Evolutionary conservation across 2,113 vertebrate genomes (phyloP).

Genomic region (Pimephales promelas): DNA sequence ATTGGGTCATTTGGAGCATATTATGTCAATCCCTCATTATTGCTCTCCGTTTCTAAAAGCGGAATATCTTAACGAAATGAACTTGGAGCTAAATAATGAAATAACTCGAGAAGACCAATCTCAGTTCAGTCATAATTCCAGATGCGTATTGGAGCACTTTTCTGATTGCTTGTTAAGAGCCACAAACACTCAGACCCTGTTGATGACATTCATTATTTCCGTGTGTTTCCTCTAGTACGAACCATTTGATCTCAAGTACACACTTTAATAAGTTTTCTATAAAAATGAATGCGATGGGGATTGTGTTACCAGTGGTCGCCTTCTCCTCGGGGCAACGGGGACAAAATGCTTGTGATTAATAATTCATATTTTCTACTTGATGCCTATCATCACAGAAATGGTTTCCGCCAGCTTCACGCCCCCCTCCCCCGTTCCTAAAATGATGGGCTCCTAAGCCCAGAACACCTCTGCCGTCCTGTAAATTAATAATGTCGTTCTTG

Average conservation of each 20-base stretch:
- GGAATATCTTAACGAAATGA: constrained; percentile 23
- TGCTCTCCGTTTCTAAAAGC: background rate
- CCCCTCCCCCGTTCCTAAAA: constrained; percentile 62
- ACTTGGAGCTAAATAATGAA: constrained; percentile 43
- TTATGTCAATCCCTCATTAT: constrained; percentile 32
- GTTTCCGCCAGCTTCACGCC: constrained; percentile 62
- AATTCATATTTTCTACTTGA: constrained; percentile 77
- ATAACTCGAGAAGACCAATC: constrained; percentile 30
- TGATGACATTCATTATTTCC: constrained; percentile 64
- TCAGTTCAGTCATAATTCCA: constrained; percentile 39
- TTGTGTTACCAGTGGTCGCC: constrained; percentile 66
- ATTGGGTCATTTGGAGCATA: constrained; percentile 10
- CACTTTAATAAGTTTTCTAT: constrained; percentile 74
- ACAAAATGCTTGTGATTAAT: constrained; percentile 73
- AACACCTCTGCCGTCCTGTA: constrained; percentile 58
- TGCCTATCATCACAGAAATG: constrained; percentile 70
- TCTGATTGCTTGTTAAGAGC: constrained; percentile 60
- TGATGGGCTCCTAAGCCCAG: constrained; percentile 60
- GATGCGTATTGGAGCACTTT: constrained; percentile 47
- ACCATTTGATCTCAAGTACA: constrained; percentile 72
- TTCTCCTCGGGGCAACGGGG: constrained; percentile 65
- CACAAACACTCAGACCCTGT: constrained; percentile 40
- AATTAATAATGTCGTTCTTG: constrained; percentile 64
- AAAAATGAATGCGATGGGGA: constrained; percentile 76
- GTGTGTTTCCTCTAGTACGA: constrained; percentile 61